phyloP scores from a whole-genome alignment of 2,888 invertebrate genomes.

The Neuroscelio doddi region DNA sequence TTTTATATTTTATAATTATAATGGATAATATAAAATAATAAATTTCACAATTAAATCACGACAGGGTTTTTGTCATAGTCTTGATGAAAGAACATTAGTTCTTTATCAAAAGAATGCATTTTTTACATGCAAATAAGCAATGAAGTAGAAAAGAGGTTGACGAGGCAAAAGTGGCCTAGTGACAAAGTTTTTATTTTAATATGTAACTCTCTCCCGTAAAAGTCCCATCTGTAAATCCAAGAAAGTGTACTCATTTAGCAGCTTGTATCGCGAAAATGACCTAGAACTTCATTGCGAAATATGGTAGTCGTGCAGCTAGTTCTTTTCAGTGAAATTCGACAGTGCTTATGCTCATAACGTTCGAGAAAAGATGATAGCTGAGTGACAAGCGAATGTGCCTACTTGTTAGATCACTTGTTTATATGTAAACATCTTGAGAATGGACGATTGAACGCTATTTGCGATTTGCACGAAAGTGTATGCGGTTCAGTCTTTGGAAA shows the following conservation, averaged over 20 bases:
- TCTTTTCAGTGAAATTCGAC: slow-evolving; percentile 23
- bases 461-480: slow-evolving; percentile 14
- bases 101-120: too few species aligned
- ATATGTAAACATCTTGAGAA: slow-evolving; percentile 11
- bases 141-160: slow-evolving; percentile 43
- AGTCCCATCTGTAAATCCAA: slow-evolving; percentile 9
- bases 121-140: neutral
- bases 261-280: slow-evolving; percentile 20
- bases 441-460: slow-evolving; percentile 25
- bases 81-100: too few species aligned
- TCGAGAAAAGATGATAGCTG: neutral
- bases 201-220: slow-evolving; percentile 41
- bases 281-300: slow-evolving; percentile 37
- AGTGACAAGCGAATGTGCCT: slow-evolving; percentile 7
- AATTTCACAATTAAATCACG: too few species aligned
- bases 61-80: too few species aligned
- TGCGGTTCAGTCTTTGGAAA: slow-evolving; percentile 50
- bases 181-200: slow-evolving; percentile 36
- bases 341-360: slow-evolving; percentile 2
- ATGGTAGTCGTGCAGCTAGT: slow-evolving; percentile 12
- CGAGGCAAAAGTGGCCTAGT: slow-evolving; percentile 41
- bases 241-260: slow-evolving; percentile 18
- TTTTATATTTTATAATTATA: too few species aligned
- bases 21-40: too few species aligned
- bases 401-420: slow-evolving; percentile 1